Conservation (phyloP, 2,113 vertebrate genomes). For the Orcinus orca region DNA sequence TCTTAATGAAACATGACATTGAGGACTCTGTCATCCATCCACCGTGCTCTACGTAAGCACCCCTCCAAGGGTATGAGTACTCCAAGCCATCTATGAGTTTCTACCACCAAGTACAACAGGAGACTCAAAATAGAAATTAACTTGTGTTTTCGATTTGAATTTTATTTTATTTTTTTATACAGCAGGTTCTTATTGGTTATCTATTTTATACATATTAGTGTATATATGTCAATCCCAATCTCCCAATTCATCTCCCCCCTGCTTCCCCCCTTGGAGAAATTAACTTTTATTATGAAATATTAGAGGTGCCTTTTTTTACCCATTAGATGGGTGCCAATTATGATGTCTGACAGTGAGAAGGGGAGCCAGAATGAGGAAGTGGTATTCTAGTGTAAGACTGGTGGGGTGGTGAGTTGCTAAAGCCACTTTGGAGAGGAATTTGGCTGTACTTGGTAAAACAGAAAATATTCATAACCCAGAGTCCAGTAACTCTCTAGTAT, state of each 20-base stretch:
- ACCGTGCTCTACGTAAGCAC: rapidly evolving
- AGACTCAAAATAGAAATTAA: background rate
- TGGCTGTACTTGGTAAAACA: background rate
- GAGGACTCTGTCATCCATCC: rapidly evolving
- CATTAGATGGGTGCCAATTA: rapidly evolving
- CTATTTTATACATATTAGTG: too few relatives aligned
- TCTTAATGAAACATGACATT: background rate
- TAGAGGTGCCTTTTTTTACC: background rate
- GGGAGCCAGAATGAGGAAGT: rapidly evolving
- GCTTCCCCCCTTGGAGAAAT: background rate
- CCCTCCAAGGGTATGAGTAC: rapidly evolving
- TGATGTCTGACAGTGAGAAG: rapidly evolving
- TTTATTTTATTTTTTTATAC: too few relatives aligned
- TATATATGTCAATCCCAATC: too few relatives aligned
- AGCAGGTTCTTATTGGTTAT: too few relatives aligned
- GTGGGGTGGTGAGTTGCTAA: rapidly evolving
- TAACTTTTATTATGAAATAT: background rate
- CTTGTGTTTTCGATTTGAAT: too few relatives aligned
- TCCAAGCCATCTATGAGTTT: rapidly evolving
- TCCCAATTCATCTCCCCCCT: too few relatives aligned
- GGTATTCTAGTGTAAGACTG: rapidly evolving
- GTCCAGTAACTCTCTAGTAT: rapidly evolving
- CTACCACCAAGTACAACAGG: background rate
- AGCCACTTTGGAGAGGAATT: background rate
- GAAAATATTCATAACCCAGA: background rate